Base-by-base conservation (phyloP, 1,140 invertebrate species). In the Aphidius gifuensis region DNA sequence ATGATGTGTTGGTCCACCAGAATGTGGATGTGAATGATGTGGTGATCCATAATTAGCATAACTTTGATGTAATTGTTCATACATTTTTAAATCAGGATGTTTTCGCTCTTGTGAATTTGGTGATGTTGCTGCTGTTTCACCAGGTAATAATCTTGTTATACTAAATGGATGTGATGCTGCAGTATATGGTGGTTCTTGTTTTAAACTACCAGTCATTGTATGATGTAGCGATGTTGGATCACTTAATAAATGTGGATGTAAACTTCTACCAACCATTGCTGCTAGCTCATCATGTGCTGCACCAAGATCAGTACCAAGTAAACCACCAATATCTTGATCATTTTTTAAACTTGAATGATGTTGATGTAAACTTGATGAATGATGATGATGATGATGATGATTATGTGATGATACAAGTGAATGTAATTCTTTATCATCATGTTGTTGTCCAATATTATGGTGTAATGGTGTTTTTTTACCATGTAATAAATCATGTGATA, bases 161-260 rank as follows among this genome's bases (percentile, higher is more conserved):
- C 92, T 94, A 81, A 97, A 97, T 1, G 95, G 94, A 78, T 96
- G 92, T 74, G 85, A 89, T 60, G 90, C 89, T 7, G 90, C 86
- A 42, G 90, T 88, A 69, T 90, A 92, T 9, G 86, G 79, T 39
- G 89, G 87, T 74, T 92, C 90, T 76, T 92, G 90, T 76, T 92
- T 91, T 70, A 92, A 80, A 65, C 88, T 88, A 57, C 86, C 85
- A 53, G 83, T 60, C 79, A 80, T 76, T 8, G 78, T 76, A 63
- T 85, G 86, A 65, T 89, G 88, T n/a, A 87, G 70, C 75, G 85
- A 76, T 72, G 82, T 81, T 71, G 88, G 83, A 59, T 85, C 85
- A 55, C 81, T 81, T 53, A 82, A 81, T 44, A 83, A 80, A 48
- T 85, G 79, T 16, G 81, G 79, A 51, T 85, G 86, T 60, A 87